Conservation (phyloP, 2,888 invertebrate genomes). For the Spisula solida region DNA sequence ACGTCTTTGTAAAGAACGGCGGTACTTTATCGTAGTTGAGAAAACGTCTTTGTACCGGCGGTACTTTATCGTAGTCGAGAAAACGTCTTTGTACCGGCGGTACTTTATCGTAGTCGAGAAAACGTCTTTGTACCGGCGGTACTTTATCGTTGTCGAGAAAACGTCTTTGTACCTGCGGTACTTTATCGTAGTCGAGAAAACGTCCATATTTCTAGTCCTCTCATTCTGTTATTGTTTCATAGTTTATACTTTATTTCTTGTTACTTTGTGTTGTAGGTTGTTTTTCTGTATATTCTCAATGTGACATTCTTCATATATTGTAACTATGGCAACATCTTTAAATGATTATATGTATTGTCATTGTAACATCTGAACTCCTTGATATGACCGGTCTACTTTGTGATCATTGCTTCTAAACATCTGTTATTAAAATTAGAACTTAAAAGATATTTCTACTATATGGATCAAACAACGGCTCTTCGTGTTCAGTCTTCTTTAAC, state of each 20-base stretch:
- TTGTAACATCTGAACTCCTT: no score
- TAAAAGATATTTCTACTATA: not conserved
- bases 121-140: not conserved
- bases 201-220: constrained; percentile 16
- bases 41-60: not conserved
- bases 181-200: not conserved
- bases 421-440: not conserved
- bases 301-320: no score
- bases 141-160: not conserved
- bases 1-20: not conserved
- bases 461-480: not conserved
- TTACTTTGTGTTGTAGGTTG: not conserved
- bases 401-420: no score
- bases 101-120: not conserved
- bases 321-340: not conserved
- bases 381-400: not conserved
- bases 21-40: not conserved
- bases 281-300: not conserved
- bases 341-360: not conserved
- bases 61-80: not conserved
- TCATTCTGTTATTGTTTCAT: not conserved
- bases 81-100: not conserved
- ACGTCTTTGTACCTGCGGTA: not conserved
- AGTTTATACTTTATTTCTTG: not conserved
- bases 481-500: not conserved